Base-by-base conservation (phyloP, 2,888 invertebrate genomes). In the Drosophila glabriapex region DNA sequence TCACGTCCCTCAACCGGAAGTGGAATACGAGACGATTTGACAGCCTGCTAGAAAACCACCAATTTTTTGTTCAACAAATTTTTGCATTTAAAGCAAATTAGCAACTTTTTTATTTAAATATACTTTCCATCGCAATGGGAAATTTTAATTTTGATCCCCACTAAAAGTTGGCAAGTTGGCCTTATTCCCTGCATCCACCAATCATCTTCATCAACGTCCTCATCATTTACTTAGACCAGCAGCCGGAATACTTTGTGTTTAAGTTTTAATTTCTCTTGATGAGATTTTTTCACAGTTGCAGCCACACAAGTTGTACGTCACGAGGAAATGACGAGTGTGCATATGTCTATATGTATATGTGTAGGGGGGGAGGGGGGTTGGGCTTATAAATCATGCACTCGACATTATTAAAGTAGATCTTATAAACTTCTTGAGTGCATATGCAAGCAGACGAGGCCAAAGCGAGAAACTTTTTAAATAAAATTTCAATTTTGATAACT, bases 401-500 rank as follows among this genome's bases (percentile, higher is more conserved):
- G 83, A 87, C 88, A 83, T 88, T 90, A 88, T 87, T 87, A 87
- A 87, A 88, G 85, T 77, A 82, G 80, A 76, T 89, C 91, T 87
- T 87, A 87, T 76, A 79, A 91, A 88, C 77, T 89, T 87, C 76
- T 79, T 78, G 75, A 81, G 74, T 79, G 85, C 85, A 85, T 77
- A 73, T 77, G 81, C 71, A 77, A 64, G 74, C 64, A 68, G 64
- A 43, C 50, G 67, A 43, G 65, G 60, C 70, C 72, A 74, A 67
- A 68, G 75, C 72, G 75, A 77, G 77, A 90, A 91, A 91, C 76
- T 89, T 84, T 90, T 83, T 78, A 82, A 82, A 85, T 81, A 91
- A 85, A 91, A 78, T 82, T 87, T 89, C 88, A 91, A 91, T 91
- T 90, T 89, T 91, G 82, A 91, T 91, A 91, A 91, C 76, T 83